phyloP scores from a whole-genome alignment of 1,140 invertebrate species.

The Asbolus verrucosus region DNA sequence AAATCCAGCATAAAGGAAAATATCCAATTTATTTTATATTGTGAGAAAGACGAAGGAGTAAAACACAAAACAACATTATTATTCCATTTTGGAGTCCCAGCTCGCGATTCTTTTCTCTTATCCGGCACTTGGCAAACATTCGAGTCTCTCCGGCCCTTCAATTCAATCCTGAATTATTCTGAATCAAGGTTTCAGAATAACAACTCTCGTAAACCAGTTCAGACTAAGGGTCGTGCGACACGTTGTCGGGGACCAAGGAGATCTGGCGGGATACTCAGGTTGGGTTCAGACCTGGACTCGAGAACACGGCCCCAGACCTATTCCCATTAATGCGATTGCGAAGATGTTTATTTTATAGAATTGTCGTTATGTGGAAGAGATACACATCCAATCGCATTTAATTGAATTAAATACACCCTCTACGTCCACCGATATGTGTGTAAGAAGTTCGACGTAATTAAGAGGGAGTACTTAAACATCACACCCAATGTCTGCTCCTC shows the following conservation, averaged over 20 bases:
- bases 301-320: neutral
- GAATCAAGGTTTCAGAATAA: conserved; percentile 48
- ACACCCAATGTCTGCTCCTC: too few species aligned
- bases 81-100: conserved; percentile 19
- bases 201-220: conserved; percentile 45
- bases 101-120: conserved; percentile 43
- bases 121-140: conserved; percentile 45
- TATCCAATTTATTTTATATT: conserved; percentile 21
- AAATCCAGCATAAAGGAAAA: conserved; percentile 5
- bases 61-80: conserved; percentile 33
- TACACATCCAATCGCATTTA: conserved; percentile 12
- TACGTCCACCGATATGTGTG: too few species aligned
- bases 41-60: conserved; percentile 4
- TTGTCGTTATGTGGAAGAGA: conserved; percentile 24
- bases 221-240: conserved; percentile 42
- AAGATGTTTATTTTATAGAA: conserved; percentile 32
- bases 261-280: neutral
- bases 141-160: conserved; percentile 40
- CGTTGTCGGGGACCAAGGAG: conserved; percentile 38
- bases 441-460: neutral
- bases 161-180: conserved; percentile 47
- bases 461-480: too few species aligned
- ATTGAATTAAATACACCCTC: too few species aligned
- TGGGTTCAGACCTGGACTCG: too few species aligned
- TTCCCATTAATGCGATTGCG: conserved; percentile 24